Percentiles rank a stretch among this genome's conserved stretches.
Evolutionary conservation across 2,113 vertebrate species (phyloP).

Genomic region (Atrichornis clamosus): DNA sequence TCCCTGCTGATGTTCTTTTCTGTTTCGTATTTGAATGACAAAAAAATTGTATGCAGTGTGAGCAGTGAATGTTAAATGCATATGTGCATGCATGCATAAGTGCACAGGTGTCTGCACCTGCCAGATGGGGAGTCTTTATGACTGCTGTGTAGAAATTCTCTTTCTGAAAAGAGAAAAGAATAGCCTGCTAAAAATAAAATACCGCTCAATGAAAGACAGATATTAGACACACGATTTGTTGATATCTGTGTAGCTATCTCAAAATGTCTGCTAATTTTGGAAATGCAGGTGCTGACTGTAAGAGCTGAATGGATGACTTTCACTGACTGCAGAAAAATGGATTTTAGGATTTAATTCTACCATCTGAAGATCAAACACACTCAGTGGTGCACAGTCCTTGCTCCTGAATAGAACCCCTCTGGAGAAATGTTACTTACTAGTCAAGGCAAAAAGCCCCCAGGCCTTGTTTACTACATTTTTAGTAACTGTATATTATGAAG

Average conservation of each 20-base stretch:
- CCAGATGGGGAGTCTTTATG: not conserved
- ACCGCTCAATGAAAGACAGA: not conserved
- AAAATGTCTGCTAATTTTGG: not conserved
- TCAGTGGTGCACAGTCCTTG: not conserved
- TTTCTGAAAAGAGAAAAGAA: slow-evolving; percentile 1
- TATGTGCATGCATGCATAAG: not conserved
- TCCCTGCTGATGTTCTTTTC: not conserved
- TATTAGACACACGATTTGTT: slow-evolving; percentile 1
- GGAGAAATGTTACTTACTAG: not conserved
- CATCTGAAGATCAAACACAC: not conserved
- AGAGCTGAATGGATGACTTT: not conserved
- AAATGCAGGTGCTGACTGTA: not conserved
- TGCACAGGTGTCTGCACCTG: not conserved
- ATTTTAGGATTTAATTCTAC: not conserved
- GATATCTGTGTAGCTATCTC: not conserved
- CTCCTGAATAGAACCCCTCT: not conserved
- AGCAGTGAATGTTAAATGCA: fast-evolving
- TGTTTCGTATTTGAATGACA: not conserved
- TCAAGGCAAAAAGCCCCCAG: not conserved
- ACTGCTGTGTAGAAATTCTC: not conserved
- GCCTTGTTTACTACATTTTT: not conserved
- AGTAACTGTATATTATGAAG: not conserved
- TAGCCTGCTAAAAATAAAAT: slow-evolving; percentile 23
- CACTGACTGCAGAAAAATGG: not conserved
- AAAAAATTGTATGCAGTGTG: not conserved